Evolutionary conservation across 1,140 invertebrate genomes (phyloP).

Genomic region (Drosophila pandora): DNA sequence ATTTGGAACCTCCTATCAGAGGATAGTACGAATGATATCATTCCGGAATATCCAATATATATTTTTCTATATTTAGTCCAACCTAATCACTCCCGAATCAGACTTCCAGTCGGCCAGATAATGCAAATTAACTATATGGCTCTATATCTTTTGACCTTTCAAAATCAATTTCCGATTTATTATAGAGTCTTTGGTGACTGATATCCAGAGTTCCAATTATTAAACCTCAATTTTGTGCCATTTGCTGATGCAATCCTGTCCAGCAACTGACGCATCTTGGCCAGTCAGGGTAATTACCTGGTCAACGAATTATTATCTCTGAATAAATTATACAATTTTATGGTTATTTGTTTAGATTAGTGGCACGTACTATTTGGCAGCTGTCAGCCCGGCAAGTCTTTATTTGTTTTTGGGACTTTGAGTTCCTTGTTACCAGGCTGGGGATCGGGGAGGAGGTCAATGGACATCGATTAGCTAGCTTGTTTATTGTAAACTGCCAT

Average conservation of each 20-base stretch:
- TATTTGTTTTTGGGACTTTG: constrained; percentile 41
- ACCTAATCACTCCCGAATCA: constrained; percentile 8
- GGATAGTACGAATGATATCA: constrained; percentile 29
- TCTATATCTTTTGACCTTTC: constrained; percentile 29
- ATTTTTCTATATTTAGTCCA: constrained; percentile 21
- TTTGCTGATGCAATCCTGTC: constrained; percentile 31
- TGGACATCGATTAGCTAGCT: constrained; percentile 16
- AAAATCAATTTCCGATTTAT: constrained; percentile 9
- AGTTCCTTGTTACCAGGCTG: constrained; percentile 9
- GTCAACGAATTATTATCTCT: constrained; percentile 33
- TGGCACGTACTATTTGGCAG: constrained; percentile 22
- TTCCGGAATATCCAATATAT: constrained; percentile 42
- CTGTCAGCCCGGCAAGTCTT: constrained; percentile 29
- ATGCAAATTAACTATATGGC: constrained; percentile 38
- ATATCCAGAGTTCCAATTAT: background rate
- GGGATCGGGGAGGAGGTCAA: constrained; percentile 25
- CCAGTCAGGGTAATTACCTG: constrained; percentile 24
- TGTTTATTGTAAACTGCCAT: constrained; percentile 38
- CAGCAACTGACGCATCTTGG: constrained; percentile 16
- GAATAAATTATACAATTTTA: constrained; percentile 60
- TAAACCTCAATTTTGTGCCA: background rate
- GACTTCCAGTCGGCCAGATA: constrained; percentile 29
- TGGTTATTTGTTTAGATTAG: constrained; percentile 52
- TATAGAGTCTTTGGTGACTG: too few species aligned
- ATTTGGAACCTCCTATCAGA: constrained; percentile 20